Percentiles rank a stretch among this genome's conserved stretches.
Evolutionary conservation across 1,140 invertebrate species (phyloP).

Genomic region (Aporrectodea caliginosa): DNA sequence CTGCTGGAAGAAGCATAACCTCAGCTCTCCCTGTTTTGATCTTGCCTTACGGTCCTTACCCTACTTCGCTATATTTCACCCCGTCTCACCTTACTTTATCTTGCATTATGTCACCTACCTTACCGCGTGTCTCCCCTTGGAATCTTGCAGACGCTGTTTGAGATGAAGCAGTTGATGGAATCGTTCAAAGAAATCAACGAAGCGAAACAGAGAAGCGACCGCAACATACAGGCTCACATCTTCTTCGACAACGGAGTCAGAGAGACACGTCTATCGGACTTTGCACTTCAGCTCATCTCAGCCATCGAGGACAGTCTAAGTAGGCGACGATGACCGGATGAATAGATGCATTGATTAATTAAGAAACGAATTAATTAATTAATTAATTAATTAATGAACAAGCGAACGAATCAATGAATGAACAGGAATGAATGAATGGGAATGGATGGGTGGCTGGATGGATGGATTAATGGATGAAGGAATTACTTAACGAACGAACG

Average conservation of each 20-base stretch:
- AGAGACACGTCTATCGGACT: slow-evolving; percentile 41
- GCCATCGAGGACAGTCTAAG: slow-evolving; percentile 38
- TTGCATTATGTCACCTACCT: not conserved
- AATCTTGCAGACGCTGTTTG: slow-evolving; percentile 35
- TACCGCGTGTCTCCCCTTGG: not conserved
- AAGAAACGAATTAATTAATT: no score
- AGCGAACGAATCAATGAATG: no score
- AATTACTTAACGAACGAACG: not conserved
- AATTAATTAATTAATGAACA: no score
- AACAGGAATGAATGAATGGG: not conserved
- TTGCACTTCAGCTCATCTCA: slow-evolving; percentile 40
- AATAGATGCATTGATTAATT: no score
- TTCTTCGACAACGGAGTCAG: slow-evolving; percentile 46
- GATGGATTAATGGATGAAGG: no score
- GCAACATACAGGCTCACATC: slow-evolving; percentile 43
- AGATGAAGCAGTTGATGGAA: slow-evolving; percentile 43
- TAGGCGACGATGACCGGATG: slow-evolving; percentile 27
- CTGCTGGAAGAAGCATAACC: no score
- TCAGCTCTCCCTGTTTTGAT: slow-evolving; percentile 41
- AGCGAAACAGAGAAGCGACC: slow-evolving; percentile 32
- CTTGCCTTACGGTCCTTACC: slow-evolving; percentile 48
- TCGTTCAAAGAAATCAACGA: slow-evolving; percentile 39
- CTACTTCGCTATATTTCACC: slow-evolving; percentile 32
- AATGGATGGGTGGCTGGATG: no score
- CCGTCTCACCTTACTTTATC: not conserved